Evolutionary conservation across 2,797 vertebrate genomes (phyloP), one percentile per base, ranked within the genome.

Genomic region (Siniperca scherzeri): DNA sequence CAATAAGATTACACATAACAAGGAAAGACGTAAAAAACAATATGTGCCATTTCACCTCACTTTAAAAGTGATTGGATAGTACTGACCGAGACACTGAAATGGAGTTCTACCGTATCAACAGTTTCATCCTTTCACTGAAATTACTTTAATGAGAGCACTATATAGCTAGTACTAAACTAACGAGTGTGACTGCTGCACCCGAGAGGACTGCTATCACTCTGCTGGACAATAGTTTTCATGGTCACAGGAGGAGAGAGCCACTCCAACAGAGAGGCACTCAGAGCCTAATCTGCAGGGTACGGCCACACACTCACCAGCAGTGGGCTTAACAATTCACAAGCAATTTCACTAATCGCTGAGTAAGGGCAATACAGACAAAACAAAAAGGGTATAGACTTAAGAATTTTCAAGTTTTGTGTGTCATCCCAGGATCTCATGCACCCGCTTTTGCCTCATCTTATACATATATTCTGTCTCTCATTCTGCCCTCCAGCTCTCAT

Each of bases 221-320:
- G 3, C 69, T 30, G 83, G 87, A 93, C 91, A 92, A 94, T 79
- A n/a, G 74, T 88, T 74, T 87, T 91, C 84, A 92, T 74, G 71
- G 83, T 56, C 76, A 81, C 74, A 68, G 70, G 67, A 85, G 83
- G 78, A 78, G 85, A 88, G 81, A 73, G 85, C 60, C 84, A 70
- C 86, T 92, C 82, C 42, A 87, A 91, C 89, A 88, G 88, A 91
- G 90, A 89, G 81, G 1, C 89, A 79, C 81, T 91, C 86, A 80
- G 25, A 74, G 84, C 5, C 70, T 81, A 80, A 88, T 90, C 79
- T 87, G 73, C 74, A 71, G 59, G 77, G 64, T 52, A 59, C 14
- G 40, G 72, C 66, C 77, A 67, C 67, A 59, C 82, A 61, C 70
- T 80, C 64, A 74, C 69, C 36, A 68, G 65, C 61, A 85, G 42